Conservation (phyloP, 2,113 vertebrate species). For the Cyprinodon brontotheroides region DNA sequence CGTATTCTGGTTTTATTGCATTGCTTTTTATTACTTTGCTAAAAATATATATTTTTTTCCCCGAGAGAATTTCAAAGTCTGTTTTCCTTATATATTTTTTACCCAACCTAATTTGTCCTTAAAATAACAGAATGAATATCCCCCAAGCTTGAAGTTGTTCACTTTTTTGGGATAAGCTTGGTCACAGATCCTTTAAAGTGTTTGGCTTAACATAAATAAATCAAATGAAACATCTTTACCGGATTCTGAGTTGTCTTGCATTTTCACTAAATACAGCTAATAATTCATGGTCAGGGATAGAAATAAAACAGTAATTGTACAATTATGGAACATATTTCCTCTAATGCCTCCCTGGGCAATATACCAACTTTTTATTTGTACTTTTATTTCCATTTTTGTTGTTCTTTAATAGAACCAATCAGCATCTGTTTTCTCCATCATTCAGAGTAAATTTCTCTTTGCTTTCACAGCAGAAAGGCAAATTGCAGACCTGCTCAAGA, state of each 20-base stretch:
- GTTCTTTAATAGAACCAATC: neutral
- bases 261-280: conserved; percentile 21
- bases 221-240: conserved; percentile 13
- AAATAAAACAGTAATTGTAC: conserved; percentile 69
- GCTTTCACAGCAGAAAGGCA: neutral
- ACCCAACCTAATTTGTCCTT: neutral
- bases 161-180: conserved; percentile 17
- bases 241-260: conserved; percentile 19
- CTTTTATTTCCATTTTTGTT: neutral
- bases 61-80: neutral
- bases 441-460: neutral
- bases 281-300: conserved; percentile 36
- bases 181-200: conserved; percentile 13
- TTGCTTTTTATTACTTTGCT: neutral
- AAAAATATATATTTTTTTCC: conserved; percentile 4
- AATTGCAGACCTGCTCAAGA: neutral
- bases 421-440: neutral
- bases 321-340: neutral
- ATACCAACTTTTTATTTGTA: neutral
- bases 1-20: neutral
- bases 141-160: conserved; percentile 1
- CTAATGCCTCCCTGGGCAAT: neutral
- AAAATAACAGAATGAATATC: conserved; percentile 1
- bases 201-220: conserved; percentile 12
- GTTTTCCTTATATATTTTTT: conserved; percentile 7